Base-by-base conservation (phyloP, 2,888 invertebrate species). In the Ochropleura plecta region DNA sequence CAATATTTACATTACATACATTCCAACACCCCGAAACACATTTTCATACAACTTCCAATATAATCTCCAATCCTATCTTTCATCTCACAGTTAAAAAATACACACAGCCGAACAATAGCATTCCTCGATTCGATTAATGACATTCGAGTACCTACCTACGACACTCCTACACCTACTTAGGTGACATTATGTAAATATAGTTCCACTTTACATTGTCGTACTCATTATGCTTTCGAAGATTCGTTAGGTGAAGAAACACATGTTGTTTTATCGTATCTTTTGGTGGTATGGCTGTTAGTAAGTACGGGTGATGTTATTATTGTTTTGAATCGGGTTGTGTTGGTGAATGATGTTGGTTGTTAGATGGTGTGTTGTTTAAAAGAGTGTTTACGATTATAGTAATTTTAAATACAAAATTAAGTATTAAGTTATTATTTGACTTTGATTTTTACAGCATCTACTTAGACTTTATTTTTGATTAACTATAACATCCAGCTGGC, bases 191-290 rank as follows among this genome's bases (percentile, higher is more conserved):
- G 96, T 96, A 96, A 96, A 96, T 96, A 96, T 90, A 91, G 92
- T 86, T 91, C 95, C 95, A 95, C 95, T 96, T 94, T 95, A 95
- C 95, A 95, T 95, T 96, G 96, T 95, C 91, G 93, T 94, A 92
- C 95, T 96, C 95, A 96, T 96, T 96, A 96, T 96, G 92, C 95
- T 85, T 90, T 89, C 91, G 94, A 93, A 95, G 96, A 96, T 96
- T 96, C 96, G 96, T 96, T 96, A 96, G 96, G 96, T 96, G 96
- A 96, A 96, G 96, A 96, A 96, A 96, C 96, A 96, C 92, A 94
- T 96, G 96, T 96, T 96, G 96, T 96, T 95, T 96, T 96, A 96
- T 96, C 93, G 89, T 90, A 90, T 89, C 89, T 89, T 81, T 86
- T 75, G 60, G 79, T 46, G 83, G 92, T 90, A 90, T 79, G 86